Base-by-base conservation (phyloP, 37 sponge, comb jelly and placozoan genomes). In the Eunapius fragilis region DNA sequence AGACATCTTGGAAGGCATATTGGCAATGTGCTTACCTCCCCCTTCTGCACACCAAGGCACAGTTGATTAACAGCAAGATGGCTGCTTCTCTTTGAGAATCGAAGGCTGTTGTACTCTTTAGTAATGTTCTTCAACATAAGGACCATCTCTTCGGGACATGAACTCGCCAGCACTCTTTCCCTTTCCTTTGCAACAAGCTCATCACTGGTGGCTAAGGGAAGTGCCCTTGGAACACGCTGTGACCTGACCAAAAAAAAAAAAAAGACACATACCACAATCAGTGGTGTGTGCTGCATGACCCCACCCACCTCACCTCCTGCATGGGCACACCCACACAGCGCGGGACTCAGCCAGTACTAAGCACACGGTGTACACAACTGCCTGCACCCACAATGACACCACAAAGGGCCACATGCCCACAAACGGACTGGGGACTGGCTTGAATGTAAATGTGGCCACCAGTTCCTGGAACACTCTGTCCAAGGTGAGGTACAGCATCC, bases 11-110 rank as follows among this genome's bases (percentile, higher is more conserved):
- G n/a, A n/a, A n/a, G n/a, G 47, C 47, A 37, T 17, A 82, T 17
- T 37, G 23, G 37, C 34, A 14, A 68, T 14, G 2, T 30, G 28
- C 74, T 76, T 58, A 95, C 96, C 89, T 95, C 93, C 76, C 85
- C 91, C 35, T 87, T 84, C 45, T 85, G 81, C 77, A 95, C 82
- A 1, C 80, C 72, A 17, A 95, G 80, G 33, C 88, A 83, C 22
- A 95, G 75, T 12, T 85, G 72, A 58, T 95, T 90, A 70, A 95
- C 96, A 36, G 96, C 96, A 19, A 88, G 36, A 68, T 81, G 73
- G 25, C 78, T 4, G 10, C 25, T n/a, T n/a, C n/a, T 50, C 24
- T 67, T 27, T 31, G 25, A 23, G 48, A 74, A 71, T 26, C 24
- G 23, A 3, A 3, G 31, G 28, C 41, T 47, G n/a, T n/a, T n/a